Conservation (phyloP, 2,797 vertebrate genomes). For the Hydrocynus forskahlii region DNA sequence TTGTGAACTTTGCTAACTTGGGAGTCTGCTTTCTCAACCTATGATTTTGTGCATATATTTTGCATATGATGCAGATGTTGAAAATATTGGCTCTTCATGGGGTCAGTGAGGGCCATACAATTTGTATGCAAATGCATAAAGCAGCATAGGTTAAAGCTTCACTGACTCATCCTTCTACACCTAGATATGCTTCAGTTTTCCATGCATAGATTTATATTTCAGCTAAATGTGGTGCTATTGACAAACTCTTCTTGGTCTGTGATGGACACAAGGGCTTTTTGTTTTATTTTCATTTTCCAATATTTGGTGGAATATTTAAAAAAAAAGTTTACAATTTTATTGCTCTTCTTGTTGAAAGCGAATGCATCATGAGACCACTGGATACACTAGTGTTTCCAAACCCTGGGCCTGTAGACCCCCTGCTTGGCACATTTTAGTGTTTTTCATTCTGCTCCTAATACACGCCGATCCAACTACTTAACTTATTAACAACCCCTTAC, state of each 20-base stretch:
- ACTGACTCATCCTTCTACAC: slow-evolving; percentile 33
- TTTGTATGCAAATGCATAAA: slow-evolving; percentile 60
- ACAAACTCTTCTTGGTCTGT: slow-evolving; percentile 11
- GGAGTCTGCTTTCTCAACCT: neutral
- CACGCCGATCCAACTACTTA: no score
- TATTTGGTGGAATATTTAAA: neutral
- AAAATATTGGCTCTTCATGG: slow-evolving; percentile 42
- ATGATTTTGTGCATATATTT: slow-evolving; percentile 42
- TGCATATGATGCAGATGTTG: slow-evolving; percentile 58
- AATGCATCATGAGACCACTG: neutral
- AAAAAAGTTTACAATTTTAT: neutral
- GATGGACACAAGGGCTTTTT: neutral
- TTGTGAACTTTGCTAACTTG: neutral
- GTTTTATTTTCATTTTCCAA: neutral
- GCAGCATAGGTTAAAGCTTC: slow-evolving; percentile 44
- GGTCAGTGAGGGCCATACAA: slow-evolving; percentile 56
- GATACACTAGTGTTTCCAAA: neutral
- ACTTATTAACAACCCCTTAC: no score
- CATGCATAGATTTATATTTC: slow-evolving; percentile 41
- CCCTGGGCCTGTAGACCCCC: no score
- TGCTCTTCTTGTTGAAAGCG: neutral
- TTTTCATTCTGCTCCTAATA: no score
- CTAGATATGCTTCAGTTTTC: slow-evolving; percentile 42
- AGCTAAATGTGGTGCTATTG: slow-evolving; percentile 29
- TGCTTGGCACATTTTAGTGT: no score